Evolutionary conservation across 2,113 vertebrate species (phyloP).

Genomic region (Archocentrus centrarchus): DNA sequence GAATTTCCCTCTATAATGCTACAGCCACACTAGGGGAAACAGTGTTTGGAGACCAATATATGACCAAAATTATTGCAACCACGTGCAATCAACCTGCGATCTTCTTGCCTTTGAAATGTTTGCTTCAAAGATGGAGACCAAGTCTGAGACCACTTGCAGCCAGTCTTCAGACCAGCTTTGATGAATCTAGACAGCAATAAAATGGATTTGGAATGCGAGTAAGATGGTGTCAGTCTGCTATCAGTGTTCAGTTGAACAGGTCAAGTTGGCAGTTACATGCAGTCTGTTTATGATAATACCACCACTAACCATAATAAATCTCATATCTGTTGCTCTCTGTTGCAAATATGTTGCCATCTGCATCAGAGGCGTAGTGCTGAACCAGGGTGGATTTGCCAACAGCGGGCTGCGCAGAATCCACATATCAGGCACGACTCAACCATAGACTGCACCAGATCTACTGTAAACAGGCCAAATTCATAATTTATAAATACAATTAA

Average conservation of each 20-base stretch:
- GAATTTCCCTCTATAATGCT: neutral
- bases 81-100: neutral
- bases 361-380: fast-evolving
- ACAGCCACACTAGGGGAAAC: neutral
- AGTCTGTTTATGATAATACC: neutral
- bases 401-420: neutral
- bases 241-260: neutral
- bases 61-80: neutral
- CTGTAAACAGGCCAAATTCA: neutral
- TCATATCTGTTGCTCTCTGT: neutral
- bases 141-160: neutral
- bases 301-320: neutral
- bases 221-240: neutral
- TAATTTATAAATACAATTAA: neutral
- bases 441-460: neutral
- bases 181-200: neutral
- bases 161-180: neutral
- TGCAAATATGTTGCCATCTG: neutral
- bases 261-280: neutral
- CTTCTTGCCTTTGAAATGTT: neutral
- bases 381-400: neutral
- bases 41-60: neutral
- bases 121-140: neutral
- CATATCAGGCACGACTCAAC: fast-evolving
- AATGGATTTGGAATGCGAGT: neutral